Base-by-base conservation (phyloP, 2,888 invertebrate species). In the Coenonympha arcania region DNA sequence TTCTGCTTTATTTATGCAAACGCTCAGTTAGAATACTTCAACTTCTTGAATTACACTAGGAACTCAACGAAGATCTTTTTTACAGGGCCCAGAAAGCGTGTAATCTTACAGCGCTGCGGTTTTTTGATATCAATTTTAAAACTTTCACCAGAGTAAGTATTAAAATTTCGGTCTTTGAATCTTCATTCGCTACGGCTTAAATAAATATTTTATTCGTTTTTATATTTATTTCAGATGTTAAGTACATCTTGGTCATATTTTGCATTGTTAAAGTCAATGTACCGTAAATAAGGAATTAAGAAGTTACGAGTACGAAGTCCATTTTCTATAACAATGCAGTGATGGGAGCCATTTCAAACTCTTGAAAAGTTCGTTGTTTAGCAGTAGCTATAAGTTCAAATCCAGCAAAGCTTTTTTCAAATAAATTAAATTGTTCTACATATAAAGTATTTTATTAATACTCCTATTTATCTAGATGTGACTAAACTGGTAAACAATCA, bases 241-340 rank as follows among this genome's bases (percentile, higher is more conserved):
- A 75, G 76, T 49, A 66, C 68, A 2, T 65, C 77, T 1, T 76
- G 75, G 76, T 77, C 77, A 11, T 76, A 76, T 50, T 77, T 77
- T 30, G 75, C 76, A 19, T 54, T 76, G n/a, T 16, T 52, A 13
- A 48, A 39, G 9, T 44, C 52, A 11, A 15, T 48, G 11, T 52
- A 48, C 18, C 24, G 43, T 6, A 39, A 43, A 2, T 43, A 20
- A 47, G 13, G 1, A 16, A n/a, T 19, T 22, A 0, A 33, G 16
- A 1, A 16, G 9, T 16, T 4, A 15, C 6, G 4, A 31, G 15
- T 26, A 26, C 6, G 9, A 9, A 8, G n/a, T n/a, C n/a, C n/a
- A n/a, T n/a, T n/a, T n/a, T n/a, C n/a, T n/a, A n/a, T n/a, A n/a
- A n/a, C n/a, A n/a, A n/a, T n/a, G n/a, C n/a, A n/a, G n/a, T n/a